Conservation (phyloP, 2,888 invertebrate genomes). For the Clistopyga incitator region DNA sequence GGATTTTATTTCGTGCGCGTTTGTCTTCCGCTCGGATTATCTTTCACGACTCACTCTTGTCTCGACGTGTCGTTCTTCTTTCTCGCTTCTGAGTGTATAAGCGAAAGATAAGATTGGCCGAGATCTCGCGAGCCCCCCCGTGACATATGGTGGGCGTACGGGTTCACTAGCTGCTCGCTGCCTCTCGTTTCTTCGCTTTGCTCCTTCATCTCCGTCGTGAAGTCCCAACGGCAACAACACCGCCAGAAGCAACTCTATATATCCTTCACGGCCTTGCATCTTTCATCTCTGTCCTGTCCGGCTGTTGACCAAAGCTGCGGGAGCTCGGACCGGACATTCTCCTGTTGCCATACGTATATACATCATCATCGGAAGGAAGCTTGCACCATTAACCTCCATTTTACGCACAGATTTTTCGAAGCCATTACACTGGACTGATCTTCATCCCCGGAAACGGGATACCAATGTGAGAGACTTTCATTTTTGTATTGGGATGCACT, state of each 20-base stretch:
- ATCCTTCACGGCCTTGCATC: slow-evolving; percentile 57
- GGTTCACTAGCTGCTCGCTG: slow-evolving; percentile 48
- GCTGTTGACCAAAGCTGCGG: slow-evolving; percentile 48
- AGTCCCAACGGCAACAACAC: slow-evolving; percentile 28
- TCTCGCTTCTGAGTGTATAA: slow-evolving; percentile 72
- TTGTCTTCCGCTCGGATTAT: slow-evolving; percentile 79
- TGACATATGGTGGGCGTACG: slow-evolving; percentile 79
- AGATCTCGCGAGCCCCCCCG: slow-evolving; percentile 67
- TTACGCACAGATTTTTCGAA: slow-evolving; percentile 54
- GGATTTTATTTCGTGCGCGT: slow-evolving; percentile 79
- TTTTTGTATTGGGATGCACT: slow-evolving; percentile 29
- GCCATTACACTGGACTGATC: slow-evolving; percentile 17
- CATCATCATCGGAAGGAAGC: slow-evolving; percentile 75
- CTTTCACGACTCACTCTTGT: slow-evolving; percentile 60
- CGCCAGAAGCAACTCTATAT: slow-evolving; percentile 13
- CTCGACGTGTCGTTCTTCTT: slow-evolving; percentile 42
- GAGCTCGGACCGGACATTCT: slow-evolving; percentile 42
- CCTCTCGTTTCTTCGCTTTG: slow-evolving; percentile 51
- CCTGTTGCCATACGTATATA: slow-evolving; percentile 30
- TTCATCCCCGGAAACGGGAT: slow-evolving; percentile 16
- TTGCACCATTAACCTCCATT: slow-evolving; percentile 62
- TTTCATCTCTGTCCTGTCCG: slow-evolving; percentile 52
- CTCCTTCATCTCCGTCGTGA: slow-evolving; percentile 36
- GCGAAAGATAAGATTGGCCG: slow-evolving; percentile 78
- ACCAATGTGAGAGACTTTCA: slow-evolving; percentile 29